Evolutionary conservation across 2,888 invertebrate species (phyloP).

Genomic region (Microplitis deprimator): DNA sequence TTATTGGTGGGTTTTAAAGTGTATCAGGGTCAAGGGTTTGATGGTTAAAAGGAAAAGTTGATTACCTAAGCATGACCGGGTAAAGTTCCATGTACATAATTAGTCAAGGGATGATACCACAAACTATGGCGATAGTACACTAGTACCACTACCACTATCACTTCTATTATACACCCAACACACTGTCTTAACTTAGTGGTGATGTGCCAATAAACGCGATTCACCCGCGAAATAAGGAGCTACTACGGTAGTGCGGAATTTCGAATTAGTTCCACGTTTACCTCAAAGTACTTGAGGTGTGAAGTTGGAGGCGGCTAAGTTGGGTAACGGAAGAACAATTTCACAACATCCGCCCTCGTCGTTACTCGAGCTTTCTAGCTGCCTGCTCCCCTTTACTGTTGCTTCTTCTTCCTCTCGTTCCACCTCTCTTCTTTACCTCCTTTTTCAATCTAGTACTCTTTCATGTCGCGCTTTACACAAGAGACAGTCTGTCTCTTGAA

Average conservation of each 20-base stretch:
- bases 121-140: constrained; percentile 31
- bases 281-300: constrained; percentile 64
- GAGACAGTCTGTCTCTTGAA: constrained; percentile 39
- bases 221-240: constrained; percentile 61
- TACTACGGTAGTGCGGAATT: constrained; percentile 60
- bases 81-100: constrained; percentile 34
- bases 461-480: constrained; percentile 25
- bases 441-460: constrained; percentile 26
- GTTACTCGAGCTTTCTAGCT: constrained; percentile 48
- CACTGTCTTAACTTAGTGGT: constrained; percentile 34
- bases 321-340: constrained; percentile 65
- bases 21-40: constrained; percentile 19
- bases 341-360: constrained; percentile 61
- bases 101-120: constrained; percentile 33
- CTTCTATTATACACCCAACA: constrained; percentile 10
- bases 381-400: constrained; percentile 21
- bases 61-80: constrained; percentile 28
- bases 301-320: constrained; percentile 64
- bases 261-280: constrained; percentile 64
- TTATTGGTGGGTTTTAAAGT: constrained; percentile 26
- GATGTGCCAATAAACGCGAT: constrained; percentile 59
- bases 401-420: neutral
- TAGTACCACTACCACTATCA: constrained; percentile 12
- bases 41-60: constrained; percentile 27
- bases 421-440: constrained; percentile 29